Evolutionary conservation across 2,113 vertebrate genomes (phyloP), one percentile per base, ranked within the genome.

Genomic region (Dromas ardeola): DNA sequence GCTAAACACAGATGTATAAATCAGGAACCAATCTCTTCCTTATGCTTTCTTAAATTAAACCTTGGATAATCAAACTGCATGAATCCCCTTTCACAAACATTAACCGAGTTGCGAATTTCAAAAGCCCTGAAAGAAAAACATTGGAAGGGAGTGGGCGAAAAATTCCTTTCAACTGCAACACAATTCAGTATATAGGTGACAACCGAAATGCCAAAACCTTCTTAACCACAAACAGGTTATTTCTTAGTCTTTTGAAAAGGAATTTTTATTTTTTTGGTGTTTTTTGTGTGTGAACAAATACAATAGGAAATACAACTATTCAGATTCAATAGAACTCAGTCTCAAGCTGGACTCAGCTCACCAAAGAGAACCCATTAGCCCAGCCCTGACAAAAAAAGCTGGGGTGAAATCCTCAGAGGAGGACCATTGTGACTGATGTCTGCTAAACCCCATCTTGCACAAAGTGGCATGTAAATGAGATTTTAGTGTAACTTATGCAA

Each of bases 341-440:
- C n/a, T 55, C 0, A 2, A 22, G 29, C 17, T 66, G 45, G 69
- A 66, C 20, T 66, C 18, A 12, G 27, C 23, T 38, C 67, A 52
- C 52, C 17, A 10, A 26, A 61, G 58, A 58, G 34, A 42, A 43
- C 8, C 13, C 5, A 40, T 61, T 3, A 53, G 30, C 16, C 6
- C 10, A 40, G 38, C 27, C 32, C 45, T 32, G 43, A 16, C n/a
- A 30, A 5, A 19, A 20, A 29, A 22, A 29, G 49, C 58, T 21
- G n/a, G 20, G 43, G 10, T 9, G 15, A 29, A 53, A 36, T 17
- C n/a, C 36, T 43, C 17, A 19, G 26, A 42, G 10, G 42, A 69
- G 22, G 18, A 26, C n/a, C n/a, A 1, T 19, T 0, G 1, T 18
- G 47, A 42, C 13, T 1, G 20, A 8, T 1, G 7, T 4, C 20